Evolutionary conservation across 2,797 vertebrate species (phyloP), one percentile per base, ranked within the genome.

Genomic region (Epinephelus coioides): DNA sequence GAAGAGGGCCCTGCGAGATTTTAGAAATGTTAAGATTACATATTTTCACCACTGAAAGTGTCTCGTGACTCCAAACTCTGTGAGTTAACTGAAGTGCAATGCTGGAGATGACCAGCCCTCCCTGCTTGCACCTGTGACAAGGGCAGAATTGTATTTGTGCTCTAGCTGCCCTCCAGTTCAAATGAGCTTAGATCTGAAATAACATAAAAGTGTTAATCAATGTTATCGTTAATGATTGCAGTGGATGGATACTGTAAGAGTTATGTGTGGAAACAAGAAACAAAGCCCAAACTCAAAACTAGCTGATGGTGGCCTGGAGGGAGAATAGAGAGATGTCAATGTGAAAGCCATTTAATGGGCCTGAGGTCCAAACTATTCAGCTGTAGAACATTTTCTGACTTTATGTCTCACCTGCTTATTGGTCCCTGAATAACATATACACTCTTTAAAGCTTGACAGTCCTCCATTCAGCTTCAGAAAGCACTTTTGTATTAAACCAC

Each of bases 11-110:
- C 14, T 19, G 25, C 1, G 12, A 61, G 25, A 43, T 63, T 79
- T n/a, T 50, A 66, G 21, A 61, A 49, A 57, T 9, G 11, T 71
- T 10, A 18, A 1, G 9, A 60, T 53, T 68, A 61, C 55, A 77
- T 69, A 46, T 5, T 54, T 69, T 62, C 15, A 62, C 1, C 6
- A 18, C 17, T 51, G 53, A 51, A 49, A 67, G 43, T 34, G 34
- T 38, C 38, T 14, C 8, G 0, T 5, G 15, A 21, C 13, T 34
- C 3, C 3, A 56, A 23, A 15, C 12, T 61, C 7, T 11, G 6
- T 64, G 49, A 57, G 4, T 44, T 46, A 12, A 30, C 14, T 23
- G 9, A 47, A 49, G 38, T 27, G 1, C 30, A 34, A 47, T 15
- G 7, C 53, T 43, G 23, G 51, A 61, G 7, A 15, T 7, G 27